Conservation (phyloP, 1,140 invertebrate genomes). For the Drosophila yakuba region DNA sequence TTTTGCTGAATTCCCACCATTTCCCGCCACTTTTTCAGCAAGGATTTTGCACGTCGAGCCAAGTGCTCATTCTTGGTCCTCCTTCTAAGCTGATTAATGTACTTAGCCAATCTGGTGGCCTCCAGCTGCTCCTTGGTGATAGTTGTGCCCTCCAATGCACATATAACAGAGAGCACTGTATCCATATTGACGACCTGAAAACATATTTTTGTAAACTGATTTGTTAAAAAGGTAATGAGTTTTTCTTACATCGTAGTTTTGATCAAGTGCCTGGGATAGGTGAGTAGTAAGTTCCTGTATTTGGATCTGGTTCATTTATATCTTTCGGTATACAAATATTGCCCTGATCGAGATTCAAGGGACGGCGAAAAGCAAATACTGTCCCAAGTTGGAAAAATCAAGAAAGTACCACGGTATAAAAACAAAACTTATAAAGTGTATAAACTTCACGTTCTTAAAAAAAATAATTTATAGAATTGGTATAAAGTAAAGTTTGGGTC, state of each 20-base stretch:
- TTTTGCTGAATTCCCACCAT: slow-evolving; percentile 86
- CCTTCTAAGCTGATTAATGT: slow-evolving; percentile 95
- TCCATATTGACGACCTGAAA: slow-evolving; percentile 96
- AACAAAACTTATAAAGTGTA: background rate
- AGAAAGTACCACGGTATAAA: background rate
- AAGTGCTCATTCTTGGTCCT: slow-evolving; percentile 92
- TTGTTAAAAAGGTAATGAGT: background rate
- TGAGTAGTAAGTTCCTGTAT: slow-evolving; percentile 87
- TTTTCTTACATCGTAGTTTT: slow-evolving; percentile 89
- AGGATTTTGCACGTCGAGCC: slow-evolving; percentile 94
- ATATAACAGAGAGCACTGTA: slow-evolving; percentile 95
- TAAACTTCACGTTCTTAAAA: background rate
- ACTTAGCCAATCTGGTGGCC: slow-evolving; percentile 96
- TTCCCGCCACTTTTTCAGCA: slow-evolving; percentile 96
- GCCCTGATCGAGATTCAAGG: slow-evolving; percentile 40
- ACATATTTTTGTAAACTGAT: background rate
- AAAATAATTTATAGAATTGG: background rate
- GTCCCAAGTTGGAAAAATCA: background rate
- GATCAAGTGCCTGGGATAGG: slow-evolving; percentile 88
- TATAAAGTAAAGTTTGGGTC: background rate
- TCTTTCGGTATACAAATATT: slow-evolving; percentile 28
- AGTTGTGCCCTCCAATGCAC: slow-evolving; percentile 94
- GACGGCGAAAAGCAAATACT: slow-evolving; percentile 18
- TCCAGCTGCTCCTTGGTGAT: slow-evolving; percentile 98
- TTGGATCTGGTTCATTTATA: slow-evolving; percentile 83